These are phyloP conservation scores for Darwinula stevensoni DNA, from an alignment of 2,888 invertebrate genomes.

Conservation along the genomic window DNA sequence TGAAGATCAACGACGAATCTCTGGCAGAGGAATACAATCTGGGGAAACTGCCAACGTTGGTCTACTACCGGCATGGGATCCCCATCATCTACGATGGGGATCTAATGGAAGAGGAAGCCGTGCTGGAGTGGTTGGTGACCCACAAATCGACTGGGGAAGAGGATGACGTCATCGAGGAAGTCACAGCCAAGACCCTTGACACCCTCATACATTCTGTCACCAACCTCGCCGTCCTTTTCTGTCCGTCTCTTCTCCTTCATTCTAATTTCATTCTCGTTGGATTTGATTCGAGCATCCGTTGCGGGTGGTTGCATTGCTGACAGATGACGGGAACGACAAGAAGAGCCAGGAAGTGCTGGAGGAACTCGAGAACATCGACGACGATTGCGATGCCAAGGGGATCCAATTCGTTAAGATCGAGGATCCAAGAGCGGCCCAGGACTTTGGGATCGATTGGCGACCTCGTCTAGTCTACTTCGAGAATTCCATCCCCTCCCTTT, in stretches of 20 bases:
- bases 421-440: constrained; percentile 46
- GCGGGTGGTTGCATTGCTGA: constrained; percentile 8
- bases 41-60: constrained; percentile 54
- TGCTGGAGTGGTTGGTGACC: constrained; percentile 69
- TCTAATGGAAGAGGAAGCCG: constrained; percentile 63
- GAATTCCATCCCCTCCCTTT: constrained; percentile 68
- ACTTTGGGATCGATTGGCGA: constrained; percentile 52
- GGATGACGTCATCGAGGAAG: constrained; percentile 76
- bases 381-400: constrained; percentile 67
- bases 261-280: neutral
- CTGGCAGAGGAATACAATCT: constrained; percentile 76
- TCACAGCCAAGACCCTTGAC: constrained; percentile 58
- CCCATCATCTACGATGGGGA: constrained; percentile 84
- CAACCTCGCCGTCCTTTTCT: constrained; percentile 68
- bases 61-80: constrained; percentile 76
- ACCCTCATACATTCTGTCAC: constrained; percentile 67
- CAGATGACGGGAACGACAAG: constrained; percentile 66
- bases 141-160: constrained; percentile 80
- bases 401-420: constrained; percentile 82
- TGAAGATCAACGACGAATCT: constrained; percentile 70
- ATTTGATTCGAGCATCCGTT: constrained; percentile 1
- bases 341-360: constrained; percentile 55
- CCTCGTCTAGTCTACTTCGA: constrained; percentile 78
- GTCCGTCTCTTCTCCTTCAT: constrained; percentile 25
- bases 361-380: constrained; percentile 72